Evolutionary conservation across 2,888 invertebrate species (phyloP).

Genomic region (Tiliacea citrago): DNA sequence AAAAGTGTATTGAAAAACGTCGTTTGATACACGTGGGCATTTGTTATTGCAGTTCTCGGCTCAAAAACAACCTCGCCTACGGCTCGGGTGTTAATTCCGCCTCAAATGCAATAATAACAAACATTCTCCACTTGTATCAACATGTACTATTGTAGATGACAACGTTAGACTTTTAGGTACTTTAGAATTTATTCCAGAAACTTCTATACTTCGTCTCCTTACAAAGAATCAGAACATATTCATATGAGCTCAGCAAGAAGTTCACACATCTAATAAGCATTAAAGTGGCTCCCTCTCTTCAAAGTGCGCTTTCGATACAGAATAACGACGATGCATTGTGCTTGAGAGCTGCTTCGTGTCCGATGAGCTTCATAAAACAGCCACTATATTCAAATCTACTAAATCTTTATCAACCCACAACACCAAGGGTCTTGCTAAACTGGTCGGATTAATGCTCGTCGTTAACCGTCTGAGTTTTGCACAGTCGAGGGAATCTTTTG

Average conservation of each 20-base stretch:
- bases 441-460: slow-evolving; percentile 71
- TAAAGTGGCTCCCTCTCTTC: slow-evolving; percentile 59
- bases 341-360: slow-evolving; percentile 78
- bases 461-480: slow-evolving; percentile 76
- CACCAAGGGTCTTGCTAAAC: slow-evolving; percentile 59
- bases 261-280: slow-evolving; percentile 59
- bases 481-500: slow-evolving; percentile 81
- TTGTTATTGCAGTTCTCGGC: too few relatives aligned
- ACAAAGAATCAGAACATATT: slow-evolving; percentile 14
- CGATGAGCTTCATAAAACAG: slow-evolving; percentile 74
- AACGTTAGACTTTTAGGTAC: not conserved
- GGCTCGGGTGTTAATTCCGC: too few relatives aligned
- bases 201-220: not conserved
- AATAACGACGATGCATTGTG: slow-evolving; percentile 76
- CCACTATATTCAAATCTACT: slow-evolving; percentile 46
- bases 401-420: slow-evolving; percentile 20
- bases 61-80: too few relatives aligned
- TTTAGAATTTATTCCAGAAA: not conserved
- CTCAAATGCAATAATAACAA: too few relatives aligned
- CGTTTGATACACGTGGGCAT: too few relatives aligned
- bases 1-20: too few relatives aligned
- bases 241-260: slow-evolving; percentile 36
- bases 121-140: too few relatives aligned
- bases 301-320: slow-evolving; percentile 66
- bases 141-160: too few relatives aligned